Evolutionary conservation across 2,113 vertebrate species (phyloP).

Genomic region (Python bivittatus): DNA sequence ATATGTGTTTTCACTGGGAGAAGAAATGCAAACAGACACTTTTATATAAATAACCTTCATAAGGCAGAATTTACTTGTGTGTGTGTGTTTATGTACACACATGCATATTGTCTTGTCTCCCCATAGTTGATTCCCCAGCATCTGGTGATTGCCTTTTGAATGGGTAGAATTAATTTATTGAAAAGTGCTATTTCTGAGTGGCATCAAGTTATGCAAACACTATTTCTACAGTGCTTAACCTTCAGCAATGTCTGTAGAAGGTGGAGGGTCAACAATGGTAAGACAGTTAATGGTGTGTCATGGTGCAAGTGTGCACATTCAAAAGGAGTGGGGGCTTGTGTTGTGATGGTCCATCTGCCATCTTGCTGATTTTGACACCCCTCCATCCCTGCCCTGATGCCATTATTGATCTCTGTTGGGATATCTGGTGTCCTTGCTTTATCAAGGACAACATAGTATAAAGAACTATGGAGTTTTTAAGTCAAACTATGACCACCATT

Average conservation of each 20-base stretch:
- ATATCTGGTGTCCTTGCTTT: background rate
- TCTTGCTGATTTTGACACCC: background rate
- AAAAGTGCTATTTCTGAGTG: background rate
- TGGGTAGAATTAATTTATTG: background rate
- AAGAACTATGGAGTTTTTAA: background rate
- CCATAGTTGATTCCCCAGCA: background rate
- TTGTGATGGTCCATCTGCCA: background rate
- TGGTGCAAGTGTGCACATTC: background rate
- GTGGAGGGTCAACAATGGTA: background rate
- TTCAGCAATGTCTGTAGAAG: background rate
- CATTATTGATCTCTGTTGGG: background rate
- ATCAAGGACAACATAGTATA: too few species aligned
- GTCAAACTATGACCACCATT: too few species aligned
- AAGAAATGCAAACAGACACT: conserved; percentile 50
- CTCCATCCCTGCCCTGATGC: background rate
- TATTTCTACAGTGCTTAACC: background rate
- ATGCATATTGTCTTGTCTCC: background rate
- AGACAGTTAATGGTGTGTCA: background rate
- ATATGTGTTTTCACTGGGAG: conserved; percentile 47
- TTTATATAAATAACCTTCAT: background rate
- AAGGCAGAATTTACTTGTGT: background rate
- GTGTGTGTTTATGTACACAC: background rate
- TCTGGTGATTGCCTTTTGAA: background rate
- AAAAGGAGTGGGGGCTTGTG: background rate
- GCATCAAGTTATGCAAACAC: background rate